Evolutionary conservation across 2,888 invertebrate species (phyloP), one percentile per base, ranked within the genome.

Genomic region (Monoplex corrugatus): DNA sequence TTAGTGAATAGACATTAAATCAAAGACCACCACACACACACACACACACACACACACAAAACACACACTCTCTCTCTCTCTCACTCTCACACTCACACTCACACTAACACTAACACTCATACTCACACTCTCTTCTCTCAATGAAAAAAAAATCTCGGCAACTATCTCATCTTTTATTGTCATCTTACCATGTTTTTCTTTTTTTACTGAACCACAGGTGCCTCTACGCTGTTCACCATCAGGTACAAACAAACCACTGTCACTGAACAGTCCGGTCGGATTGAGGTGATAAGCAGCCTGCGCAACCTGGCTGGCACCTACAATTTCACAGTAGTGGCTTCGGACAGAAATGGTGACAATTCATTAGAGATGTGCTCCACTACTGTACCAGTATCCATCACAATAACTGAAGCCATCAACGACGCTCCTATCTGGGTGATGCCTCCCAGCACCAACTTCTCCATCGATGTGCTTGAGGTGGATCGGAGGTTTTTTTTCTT

Each of bases 381-480:
- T 44, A 90, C 88, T 8, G 97, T 98, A 0, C 96, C 96, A n/a
- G 97, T 98, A 2, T 97, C 97, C 92, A 97, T 99, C 5, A 91
- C 90, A 32, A 94, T 96, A 0, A 89, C 92, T 13, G 93, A 93
- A 32, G 93, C 95, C 19, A 94, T 94, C 86, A 95, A 98, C 92
- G 97, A 98, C 95, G 97, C 97, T 84, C 99, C 98, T 0, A 97
- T 97, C 89, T 98, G 98, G 95, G 97, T 98, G 13, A 97, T 97
- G 94, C 98, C 98, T 0, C 97, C 97, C 1, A 95, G 97, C 0
- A 97, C 97, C 0, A 98, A 98, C 95, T 97, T 97, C 5, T 98
- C 98, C 50, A 97, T 98, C 32, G 97, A 98, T 95, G 97, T 98
- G 92, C 97, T 98, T 0, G 98, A 98, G 97, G 98, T 98, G 96